Evolutionary conservation across 2,888 invertebrate species (phyloP), one percentile per base, ranked within the genome.

Genomic region (Eupeodes latifasciatus): DNA sequence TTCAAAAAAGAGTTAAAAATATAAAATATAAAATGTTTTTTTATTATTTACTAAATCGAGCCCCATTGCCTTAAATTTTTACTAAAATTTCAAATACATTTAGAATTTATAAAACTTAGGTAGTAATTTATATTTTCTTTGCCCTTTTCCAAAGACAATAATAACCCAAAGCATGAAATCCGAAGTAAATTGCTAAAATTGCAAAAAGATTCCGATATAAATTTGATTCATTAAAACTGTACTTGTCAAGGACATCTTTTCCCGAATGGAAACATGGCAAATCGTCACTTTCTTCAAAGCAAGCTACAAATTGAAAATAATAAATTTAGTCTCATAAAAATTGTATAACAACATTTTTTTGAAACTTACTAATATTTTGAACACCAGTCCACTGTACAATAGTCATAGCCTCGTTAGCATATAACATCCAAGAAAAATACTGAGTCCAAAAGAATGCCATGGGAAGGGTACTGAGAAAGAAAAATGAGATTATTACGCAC

Each of bases 361-460:
- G 9, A 27, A 4, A 90, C 92, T 91, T 89, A 93, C 93, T 93
- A 53, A 93, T 93, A 88, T 93, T 93, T 78, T 95, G 94, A 2
- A 97, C 95, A 12, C 96, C 96, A 74, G 95, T 94, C 98, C 97
- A 98, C 91, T 98, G 98, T 14, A 97, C 93, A 89, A 97, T 96
- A 71, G 96, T 96, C 94, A 98, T 95, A 0, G 97, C 96, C 94
- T 98, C 98, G 90, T 97, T 97, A 12, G 97, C 96, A 93, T 98
- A 97, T 95, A 97, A 96, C 91, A 98, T 94, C 98, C 98, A 98
- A 0, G 97, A 98, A 6, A 97, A 91, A 91, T 97, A 96, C 90
- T 96, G 96, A 2, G 96, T 95, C 97, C 97, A 98, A 19, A 95
- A 95, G 74, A 97, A 93, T 86, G 96, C 95, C 91, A 94, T 93